Conservation (phyloP, 2,888 invertebrate species). For the Drosophila subsilvestris region DNA sequence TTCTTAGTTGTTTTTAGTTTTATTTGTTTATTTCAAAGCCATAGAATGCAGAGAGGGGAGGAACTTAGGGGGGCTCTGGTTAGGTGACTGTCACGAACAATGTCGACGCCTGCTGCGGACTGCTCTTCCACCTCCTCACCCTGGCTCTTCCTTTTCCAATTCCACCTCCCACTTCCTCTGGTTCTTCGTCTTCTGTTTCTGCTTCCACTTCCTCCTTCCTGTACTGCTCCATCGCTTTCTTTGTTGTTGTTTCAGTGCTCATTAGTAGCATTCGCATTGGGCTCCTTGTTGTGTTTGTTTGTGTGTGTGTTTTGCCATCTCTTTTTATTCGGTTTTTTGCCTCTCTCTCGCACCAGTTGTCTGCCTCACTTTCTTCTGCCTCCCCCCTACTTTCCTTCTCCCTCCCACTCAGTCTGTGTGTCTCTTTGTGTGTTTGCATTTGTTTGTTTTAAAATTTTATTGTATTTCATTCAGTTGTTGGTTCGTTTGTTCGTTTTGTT, state of each 20-base stretch:
- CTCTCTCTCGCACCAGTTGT: too few species aligned
- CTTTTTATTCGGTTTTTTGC: neutral
- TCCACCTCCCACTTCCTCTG: neutral
- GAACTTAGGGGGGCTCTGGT: conserved; percentile 9
- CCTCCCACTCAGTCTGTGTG: conserved; percentile 11
- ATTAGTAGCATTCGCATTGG: conserved; percentile 67
- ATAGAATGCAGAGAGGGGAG: neutral
- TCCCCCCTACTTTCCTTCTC: neutral
- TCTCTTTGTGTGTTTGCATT: conserved; percentile 57
- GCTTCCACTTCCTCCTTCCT: conserved; percentile 14
- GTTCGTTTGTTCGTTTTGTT: conserved; percentile 9
- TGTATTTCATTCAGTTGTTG: conserved; percentile 66
- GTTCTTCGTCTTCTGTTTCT: conserved; percentile 17
- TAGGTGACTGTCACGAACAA: conserved; percentile 37
- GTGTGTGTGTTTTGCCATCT: neutral
- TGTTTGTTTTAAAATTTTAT: conserved; percentile 76
- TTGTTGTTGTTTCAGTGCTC: conserved; percentile 63
- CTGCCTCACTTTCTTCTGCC: too few species aligned
- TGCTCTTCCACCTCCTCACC: neutral
- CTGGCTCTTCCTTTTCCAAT: neutral
- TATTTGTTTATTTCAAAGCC: conserved; percentile 36
- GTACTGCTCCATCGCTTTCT: conserved; percentile 32
- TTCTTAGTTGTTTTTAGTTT: conserved; percentile 38
- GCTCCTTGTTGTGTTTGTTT: conserved; percentile 54
- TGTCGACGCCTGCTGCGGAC: conserved; percentile 17